phyloP scores from a whole-genome alignment of 1,140 invertebrate species.

The Alviniconcha marisindica region DNA sequence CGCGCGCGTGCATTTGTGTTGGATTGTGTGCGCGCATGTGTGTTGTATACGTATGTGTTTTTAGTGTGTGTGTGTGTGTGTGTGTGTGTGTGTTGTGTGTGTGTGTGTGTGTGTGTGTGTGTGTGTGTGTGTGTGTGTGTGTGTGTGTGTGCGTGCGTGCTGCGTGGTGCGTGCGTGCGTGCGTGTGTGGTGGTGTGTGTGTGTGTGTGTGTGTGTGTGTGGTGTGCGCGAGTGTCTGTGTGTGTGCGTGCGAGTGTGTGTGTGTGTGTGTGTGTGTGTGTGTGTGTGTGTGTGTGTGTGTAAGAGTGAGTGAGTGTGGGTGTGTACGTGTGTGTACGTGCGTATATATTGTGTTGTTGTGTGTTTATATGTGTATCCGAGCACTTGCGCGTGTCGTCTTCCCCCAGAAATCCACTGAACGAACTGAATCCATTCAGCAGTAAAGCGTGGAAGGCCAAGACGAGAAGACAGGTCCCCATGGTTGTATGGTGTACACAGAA shows the following conservation, averaged over 20 bases:
- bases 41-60: no score
- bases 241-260: background rate
- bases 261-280: background rate
- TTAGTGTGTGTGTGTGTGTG: slow-evolving; percentile 2
- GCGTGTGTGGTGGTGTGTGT: background rate
- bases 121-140: slow-evolving; percentile 2
- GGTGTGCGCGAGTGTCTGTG: background rate
- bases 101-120: slow-evolving; percentile 7
- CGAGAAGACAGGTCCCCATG: no score
- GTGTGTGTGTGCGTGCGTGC: background rate
- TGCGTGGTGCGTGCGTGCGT: background rate
- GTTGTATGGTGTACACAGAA: no score
- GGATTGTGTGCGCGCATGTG: no score
- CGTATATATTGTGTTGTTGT: background rate
- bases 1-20: no score
- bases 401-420: no score
- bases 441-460: no score
- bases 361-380: background rate
- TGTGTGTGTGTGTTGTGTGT: slow-evolving; percentile 17
- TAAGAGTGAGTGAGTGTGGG: background rate
- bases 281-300: slow-evolving; percentile 17
- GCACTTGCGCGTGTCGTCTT: background rate
- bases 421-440: no score
- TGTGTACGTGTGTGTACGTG: slow-evolving; percentile 1
- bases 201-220: slow-evolving; percentile 11